Conservation (phyloP, 2,113 vertebrate species). For the Marmota flaviventris region DNA sequence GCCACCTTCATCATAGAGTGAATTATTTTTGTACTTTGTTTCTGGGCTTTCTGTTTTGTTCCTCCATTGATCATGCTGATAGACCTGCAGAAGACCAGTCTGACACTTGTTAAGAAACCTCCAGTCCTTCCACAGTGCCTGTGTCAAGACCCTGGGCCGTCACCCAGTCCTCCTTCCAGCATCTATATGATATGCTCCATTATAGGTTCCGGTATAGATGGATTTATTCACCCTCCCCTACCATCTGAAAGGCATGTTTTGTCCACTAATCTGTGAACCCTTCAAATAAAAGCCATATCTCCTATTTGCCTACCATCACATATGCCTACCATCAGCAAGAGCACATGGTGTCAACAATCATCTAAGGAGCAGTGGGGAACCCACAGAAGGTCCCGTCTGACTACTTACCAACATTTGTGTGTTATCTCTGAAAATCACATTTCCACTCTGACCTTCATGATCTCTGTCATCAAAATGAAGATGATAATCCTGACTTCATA, state of each 20-base stretch:
- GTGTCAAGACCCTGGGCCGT: not conserved
- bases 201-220: rapidly evolving
- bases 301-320: not conserved
- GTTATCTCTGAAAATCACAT: not conserved
- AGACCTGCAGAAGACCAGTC: not conserved
- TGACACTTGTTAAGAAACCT: not conserved
- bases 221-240: not conserved
- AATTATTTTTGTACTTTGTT: not conserved
- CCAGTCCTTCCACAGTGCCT: not conserved
- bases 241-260: not conserved
- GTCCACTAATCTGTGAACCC: not conserved
- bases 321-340: not conserved
- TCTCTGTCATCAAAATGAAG: constrained; percentile 10
- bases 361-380: not conserved
- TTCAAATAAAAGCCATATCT: not conserved
- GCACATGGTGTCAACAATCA: not conserved
- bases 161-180: not conserved
- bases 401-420: not conserved
- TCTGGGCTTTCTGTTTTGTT: not conserved
- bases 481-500: not conserved
- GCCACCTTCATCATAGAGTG: not conserved
- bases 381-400: not conserved
- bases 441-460: not conserved
- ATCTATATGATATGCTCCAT: rapidly evolving
- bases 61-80: not conserved